Evolutionary conservation across 2,888 invertebrate genomes (phyloP), one percentile per base, ranked within the genome.

Genomic region (Nomada flava): DNA sequence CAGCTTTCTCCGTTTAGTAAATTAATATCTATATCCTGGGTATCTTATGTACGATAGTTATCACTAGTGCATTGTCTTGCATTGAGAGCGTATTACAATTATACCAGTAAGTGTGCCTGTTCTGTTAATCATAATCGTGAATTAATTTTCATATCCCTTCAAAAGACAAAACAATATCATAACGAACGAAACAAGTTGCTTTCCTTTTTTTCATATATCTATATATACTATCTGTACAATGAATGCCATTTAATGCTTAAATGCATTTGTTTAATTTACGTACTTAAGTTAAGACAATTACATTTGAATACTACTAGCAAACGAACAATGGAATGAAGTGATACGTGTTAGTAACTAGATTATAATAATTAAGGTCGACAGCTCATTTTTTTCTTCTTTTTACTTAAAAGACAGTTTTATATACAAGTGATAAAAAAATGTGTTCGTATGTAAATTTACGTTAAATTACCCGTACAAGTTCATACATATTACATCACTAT

Each of bases 11-110:
- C 60, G 62, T 10, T 69, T 72, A 53, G 63, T 29, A 20, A 81
- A 70, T 86, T 75, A 77, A 80, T 70, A 63, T 60, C 74, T 72
- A 82, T 73, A 29, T 65, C 65, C 65, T 67, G 76, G 65, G 50
- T 64, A 75, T 74, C 72, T 75, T 72, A 82, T 75, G 62, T 76
- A 78, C 77, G 77, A 78, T 26, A 76, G 70, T 83, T 84, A 62
- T 67, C 29, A 36, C 62, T 86, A 86, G 86, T 76, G 84, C 86
- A 86, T 86, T 85, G 57, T 80, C 86, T 86, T 86, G 86, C 86
- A 86, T 86, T 86, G 83, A 79, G 52, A 63, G 15, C 57, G n/a
- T 62, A n/a, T 71, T 71, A 74, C 11, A 60, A 67, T 77, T 57
- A 52, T 70, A 70, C 23, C 23, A 23, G 20, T 26, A 13, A 47